Conservation (phyloP, 1,140 invertebrate species). For the Drosophila watanabei region DNA sequence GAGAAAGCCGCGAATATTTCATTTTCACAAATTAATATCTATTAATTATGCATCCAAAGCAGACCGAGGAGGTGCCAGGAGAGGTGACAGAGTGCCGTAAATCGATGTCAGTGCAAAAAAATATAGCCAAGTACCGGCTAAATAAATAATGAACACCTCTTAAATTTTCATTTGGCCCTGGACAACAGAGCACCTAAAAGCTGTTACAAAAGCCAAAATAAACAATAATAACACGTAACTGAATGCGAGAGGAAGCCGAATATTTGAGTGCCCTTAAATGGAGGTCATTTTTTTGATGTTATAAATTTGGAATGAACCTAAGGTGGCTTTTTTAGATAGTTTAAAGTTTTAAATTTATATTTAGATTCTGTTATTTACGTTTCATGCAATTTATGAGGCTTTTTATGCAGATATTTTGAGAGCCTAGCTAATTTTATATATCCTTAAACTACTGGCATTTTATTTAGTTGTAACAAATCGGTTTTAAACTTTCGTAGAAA, state of each 20-base stretch:
- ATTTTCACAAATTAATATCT: slow-evolving; percentile 49
- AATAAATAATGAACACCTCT: slow-evolving; percentile 75
- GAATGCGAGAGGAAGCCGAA: not conserved
- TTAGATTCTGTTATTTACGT: not conserved
- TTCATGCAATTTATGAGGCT: not conserved
- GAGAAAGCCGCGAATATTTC: slow-evolving; percentile 54
- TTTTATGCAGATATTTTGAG: not conserved
- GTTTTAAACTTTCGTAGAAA: not conserved
- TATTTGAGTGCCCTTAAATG: slow-evolving; percentile 1
- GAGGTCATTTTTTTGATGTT: not conserved
- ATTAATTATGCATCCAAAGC: slow-evolving; percentile 49
- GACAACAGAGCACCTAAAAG: slow-evolving; percentile 35
- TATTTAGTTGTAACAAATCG: too few relatives aligned
- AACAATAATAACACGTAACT: slow-evolving; percentile 21
- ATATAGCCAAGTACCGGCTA: slow-evolving; percentile 16
- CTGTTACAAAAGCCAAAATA: slow-evolving; percentile 15
- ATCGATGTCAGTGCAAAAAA: slow-evolving; percentile 43
- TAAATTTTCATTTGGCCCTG: slow-evolving; percentile 71
- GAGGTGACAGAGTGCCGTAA: slow-evolving; percentile 15
- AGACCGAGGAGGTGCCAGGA: not conserved
- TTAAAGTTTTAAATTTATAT: not conserved
- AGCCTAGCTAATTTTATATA: not conserved
- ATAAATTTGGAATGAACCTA: not conserved
- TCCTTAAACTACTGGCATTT: not conserved
- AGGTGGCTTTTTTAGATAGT: not conserved